Base-by-base conservation (phyloP, 2,888 invertebrate species). In the Sinotaia quadrata region DNA sequence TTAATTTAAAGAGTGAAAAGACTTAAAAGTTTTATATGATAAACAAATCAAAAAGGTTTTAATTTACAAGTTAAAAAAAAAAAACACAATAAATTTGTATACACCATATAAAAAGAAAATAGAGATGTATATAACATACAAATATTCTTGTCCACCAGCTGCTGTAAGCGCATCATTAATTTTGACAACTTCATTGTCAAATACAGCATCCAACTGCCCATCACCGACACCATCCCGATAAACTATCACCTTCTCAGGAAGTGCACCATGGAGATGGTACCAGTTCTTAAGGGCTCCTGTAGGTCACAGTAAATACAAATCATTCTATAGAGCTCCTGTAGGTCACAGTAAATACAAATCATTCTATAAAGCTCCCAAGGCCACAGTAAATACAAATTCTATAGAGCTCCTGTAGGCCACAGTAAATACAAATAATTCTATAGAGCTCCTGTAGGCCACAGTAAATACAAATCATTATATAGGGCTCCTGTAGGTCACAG, bases 151-250 rank as follows among this genome's bases (percentile, higher is more conserved):
- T 47, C 47, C 47, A 47, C n/a, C 47, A 47, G 7, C 47, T 21
- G 3, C 18, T 24, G 21, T 47, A 21, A 85, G 81, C 12, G 80
- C 79, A 27, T 82, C 78, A 21, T 78, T 52, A 57, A 87, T 75
- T 78, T 88, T 86, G n/a, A 82, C 79, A 0, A 87, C 74, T 68
- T 88, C 88, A 60, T 84, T 82, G 21, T 85, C 81, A 15, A 73
- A 69, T 1, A 88, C 85, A 15, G 78, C 73, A 0, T 75, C 70
- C n/a, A 88, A 75, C 75, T 88, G 88, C 1, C 88, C 87, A 77
- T 88, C 88, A 41, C 88, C 88, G 4, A 88, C 95, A 34, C 98
- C 98, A 88, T 98, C 98, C 69, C 98, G 91, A 89, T 93, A 97
- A 34, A 98, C 92, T 18, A 98, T 91, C 31, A 98, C 93, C 76